Evolutionary conservation across 2,113 vertebrate genomes (phyloP).

Genomic region (Drymodes brunneopygia): DNA sequence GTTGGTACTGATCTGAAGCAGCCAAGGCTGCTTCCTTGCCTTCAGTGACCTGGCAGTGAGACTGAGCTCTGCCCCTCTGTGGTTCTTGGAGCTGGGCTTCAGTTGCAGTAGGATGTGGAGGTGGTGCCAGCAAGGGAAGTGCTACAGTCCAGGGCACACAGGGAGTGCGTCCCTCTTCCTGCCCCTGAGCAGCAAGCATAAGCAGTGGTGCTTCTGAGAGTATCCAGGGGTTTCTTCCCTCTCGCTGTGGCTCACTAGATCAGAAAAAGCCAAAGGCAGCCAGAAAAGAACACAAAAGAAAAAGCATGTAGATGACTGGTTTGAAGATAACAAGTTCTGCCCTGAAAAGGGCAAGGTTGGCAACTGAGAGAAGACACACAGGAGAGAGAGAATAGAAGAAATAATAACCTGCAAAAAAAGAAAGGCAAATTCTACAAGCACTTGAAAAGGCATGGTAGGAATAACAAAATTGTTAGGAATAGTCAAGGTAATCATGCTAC

Average conservation of each 20-base stretch:
- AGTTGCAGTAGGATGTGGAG: not conserved
- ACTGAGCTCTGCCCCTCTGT: not conserved
- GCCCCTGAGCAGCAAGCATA: not conserved
- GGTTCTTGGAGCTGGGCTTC: not conserved
- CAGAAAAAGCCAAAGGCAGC: not conserved
- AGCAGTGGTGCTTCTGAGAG: not conserved
- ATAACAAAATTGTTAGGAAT: not conserved
- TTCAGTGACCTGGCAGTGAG: not conserved
- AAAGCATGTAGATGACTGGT: not conserved
- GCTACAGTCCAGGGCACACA: fast-evolving
- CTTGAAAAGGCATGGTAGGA: not conserved
- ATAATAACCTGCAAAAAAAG: not conserved
- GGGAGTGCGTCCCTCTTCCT: not conserved
- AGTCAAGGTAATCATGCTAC: not conserved
- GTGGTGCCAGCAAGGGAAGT: not conserved
- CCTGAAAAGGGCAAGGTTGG: not conserved
- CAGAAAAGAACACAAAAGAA: not conserved
- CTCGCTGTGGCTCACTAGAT: not conserved
- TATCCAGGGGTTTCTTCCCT: not conserved
- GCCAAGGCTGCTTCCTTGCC: not conserved
- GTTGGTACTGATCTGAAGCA: not conserved
- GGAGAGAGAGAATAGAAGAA: not conserved
- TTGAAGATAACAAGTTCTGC: not conserved
- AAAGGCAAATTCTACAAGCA: not conserved
- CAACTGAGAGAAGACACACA: not conserved